phyloP scores from a whole-genome alignment of 1,140 invertebrate genomes.

The Leucophenga varia region DNA sequence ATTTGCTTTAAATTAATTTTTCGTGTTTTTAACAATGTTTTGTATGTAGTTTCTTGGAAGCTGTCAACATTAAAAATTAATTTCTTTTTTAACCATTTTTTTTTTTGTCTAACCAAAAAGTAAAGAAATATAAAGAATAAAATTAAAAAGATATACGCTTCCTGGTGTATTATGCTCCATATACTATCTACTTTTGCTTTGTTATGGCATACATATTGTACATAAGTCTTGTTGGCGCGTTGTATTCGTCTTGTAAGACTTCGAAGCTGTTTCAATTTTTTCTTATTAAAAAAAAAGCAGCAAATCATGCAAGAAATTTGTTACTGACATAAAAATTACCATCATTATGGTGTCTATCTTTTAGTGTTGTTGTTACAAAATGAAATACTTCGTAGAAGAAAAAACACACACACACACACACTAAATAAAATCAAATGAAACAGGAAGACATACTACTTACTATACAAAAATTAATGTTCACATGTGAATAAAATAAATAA shows the following conservation, averaged over 20 bases:
- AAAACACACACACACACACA: too few relatives aligned
- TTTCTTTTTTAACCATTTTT: too few relatives aligned
- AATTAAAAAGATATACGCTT: neutral
- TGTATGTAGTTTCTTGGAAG: too few relatives aligned
- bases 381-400: too few relatives aligned
- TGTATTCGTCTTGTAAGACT: too few relatives aligned
- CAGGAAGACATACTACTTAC: constrained; percentile 44
- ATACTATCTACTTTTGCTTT: too few relatives aligned
- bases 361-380: too few relatives aligned
- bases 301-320: constrained; percentile 52
- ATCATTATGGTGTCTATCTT: constrained; percentile 46
- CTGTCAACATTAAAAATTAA: constrained; percentile 1
- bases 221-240: constrained; percentile 3
- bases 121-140: constrained; percentile 6
- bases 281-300: constrained; percentile 12
- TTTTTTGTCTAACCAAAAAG: constrained; percentile 5
- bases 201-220: constrained; percentile 15
- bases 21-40: constrained; percentile 2
- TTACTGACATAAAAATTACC: constrained; percentile 52
- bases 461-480: too few relatives aligned
- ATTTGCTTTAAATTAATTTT: constrained; percentile 36
- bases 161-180: neutral
- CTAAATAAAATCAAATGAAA: constrained; percentile 20
- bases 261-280: neutral
- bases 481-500: constrained; percentile 9